Conservation (phyloP, 2,888 invertebrate genomes). For the Cetonia aurata region DNA sequence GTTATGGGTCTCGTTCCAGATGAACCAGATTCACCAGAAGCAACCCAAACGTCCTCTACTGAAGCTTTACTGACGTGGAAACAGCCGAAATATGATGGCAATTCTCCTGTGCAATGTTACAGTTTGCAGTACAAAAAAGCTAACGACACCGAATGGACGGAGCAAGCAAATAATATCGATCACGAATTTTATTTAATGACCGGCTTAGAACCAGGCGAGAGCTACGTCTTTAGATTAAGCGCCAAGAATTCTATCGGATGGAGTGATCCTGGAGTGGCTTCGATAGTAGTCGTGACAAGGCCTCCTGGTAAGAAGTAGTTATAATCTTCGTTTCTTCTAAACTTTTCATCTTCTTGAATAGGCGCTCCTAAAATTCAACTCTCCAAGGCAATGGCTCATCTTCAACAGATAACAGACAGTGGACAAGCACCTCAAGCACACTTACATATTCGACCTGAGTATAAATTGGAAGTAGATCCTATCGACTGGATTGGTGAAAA, state of each 20-base stretch:
- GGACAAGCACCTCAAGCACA: conserved; percentile 78
- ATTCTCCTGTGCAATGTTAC: conserved; percentile 91
- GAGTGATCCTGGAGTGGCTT: conserved; percentile 90
- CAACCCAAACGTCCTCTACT: conserved; percentile 83
- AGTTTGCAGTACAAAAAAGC: conserved; percentile 85
- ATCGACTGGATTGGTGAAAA: conserved; percentile 79
- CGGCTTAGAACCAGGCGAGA: conserved; percentile 80
- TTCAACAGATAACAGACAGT: conserved; percentile 87
- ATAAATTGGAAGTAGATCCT: conserved; percentile 80
- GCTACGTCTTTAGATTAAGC: conserved; percentile 90
- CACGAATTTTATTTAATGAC: conserved; percentile 92
- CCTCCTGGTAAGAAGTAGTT: conserved; percentile 65
- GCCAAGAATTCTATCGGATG: conserved; percentile 94
- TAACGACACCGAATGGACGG: conserved; percentile 86
- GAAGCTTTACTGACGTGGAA: conserved; percentile 94
- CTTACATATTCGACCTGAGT: conserved; percentile 77
- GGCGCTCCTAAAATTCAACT: conserved; percentile 81
- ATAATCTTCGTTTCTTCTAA: not conserved
- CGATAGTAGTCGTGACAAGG: conserved; percentile 80
- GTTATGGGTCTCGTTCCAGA: conserved; percentile 82
- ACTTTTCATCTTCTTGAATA: conserved; percentile 44
- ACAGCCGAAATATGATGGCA: conserved; percentile 92
- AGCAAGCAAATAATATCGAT: conserved; percentile 88
- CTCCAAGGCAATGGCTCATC: conserved; percentile 84
- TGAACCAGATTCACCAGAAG: conserved; percentile 92